Evolutionary conservation across 2,888 invertebrate species (phyloP).

Genomic region (Tigriopus californicus): DNA sequence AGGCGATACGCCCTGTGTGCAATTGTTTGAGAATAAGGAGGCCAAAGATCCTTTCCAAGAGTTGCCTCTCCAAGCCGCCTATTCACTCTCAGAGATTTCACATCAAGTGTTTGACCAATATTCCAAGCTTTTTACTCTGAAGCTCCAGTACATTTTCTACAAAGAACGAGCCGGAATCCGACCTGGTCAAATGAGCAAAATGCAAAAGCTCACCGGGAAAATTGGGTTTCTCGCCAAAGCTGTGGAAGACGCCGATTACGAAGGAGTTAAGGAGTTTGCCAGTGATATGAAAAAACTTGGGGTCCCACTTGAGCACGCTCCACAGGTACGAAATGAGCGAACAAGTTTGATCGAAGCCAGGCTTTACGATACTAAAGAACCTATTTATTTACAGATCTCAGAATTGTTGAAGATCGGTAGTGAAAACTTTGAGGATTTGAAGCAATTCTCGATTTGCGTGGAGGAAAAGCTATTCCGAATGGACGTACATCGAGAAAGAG

Average conservation of each 20-base stretch:
- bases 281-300: conserved; percentile 81
- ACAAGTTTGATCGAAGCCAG: too few species aligned
- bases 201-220: conserved; percentile 67
- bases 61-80: conserved; percentile 77
- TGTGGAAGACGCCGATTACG: conserved; percentile 80
- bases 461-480: conserved; percentile 46
- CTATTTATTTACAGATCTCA: conserved; percentile 41
- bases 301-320: conserved; percentile 88
- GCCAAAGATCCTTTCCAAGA: conserved; percentile 90
- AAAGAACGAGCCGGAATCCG: conserved; percentile 91
- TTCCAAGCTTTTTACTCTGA: conserved; percentile 96
- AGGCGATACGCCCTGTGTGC: conserved; percentile 64
- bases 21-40: conserved; percentile 56
- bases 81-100: conserved; percentile 74
- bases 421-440: conserved; percentile 67
- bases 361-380: too few species aligned
- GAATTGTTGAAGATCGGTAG: conserved; percentile 91
- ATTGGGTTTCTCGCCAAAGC: conserved; percentile 81
- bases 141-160: conserved; percentile 90
- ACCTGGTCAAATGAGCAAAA: conserved; percentile 77
- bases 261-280: conserved; percentile 80
- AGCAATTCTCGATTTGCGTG: conserved; percentile 70
- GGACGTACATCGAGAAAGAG: conserved; percentile 64
- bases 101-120: conserved; percentile 92
- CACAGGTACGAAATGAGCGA: conserved; percentile 48